Evolutionary conservation across 1,140 invertebrate genomes (phyloP).

Genomic region (Metopolophium dirhodum): DNA sequence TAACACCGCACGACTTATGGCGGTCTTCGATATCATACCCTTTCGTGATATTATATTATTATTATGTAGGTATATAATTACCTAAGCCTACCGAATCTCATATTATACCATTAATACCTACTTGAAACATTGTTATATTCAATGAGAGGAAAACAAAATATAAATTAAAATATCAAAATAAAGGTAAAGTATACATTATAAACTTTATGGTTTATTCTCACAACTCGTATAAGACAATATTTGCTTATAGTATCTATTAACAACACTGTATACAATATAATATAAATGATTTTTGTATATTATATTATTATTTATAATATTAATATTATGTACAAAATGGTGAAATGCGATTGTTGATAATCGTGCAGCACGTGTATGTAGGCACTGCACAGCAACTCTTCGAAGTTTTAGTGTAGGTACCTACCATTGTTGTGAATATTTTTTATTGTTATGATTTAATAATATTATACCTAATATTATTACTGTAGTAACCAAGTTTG

Average conservation of each 20-base stretch:
- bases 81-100: neutral
- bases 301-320: neutral
- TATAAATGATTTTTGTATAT: neutral
- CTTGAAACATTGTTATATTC: neutral
- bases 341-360: too few relatives aligned
- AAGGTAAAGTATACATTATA: neutral
- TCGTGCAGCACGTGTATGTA: neutral
- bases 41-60: neutral
- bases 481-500: neutral
- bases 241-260: neutral
- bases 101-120: neutral
- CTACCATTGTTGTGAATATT: neutral
- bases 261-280: neutral
- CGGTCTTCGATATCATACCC: neutral
- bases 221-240: neutral
- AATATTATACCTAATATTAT: constrained; percentile 1
- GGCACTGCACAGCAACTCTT: neutral
- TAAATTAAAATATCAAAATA: neutral
- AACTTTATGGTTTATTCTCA: neutral
- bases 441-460: neutral
- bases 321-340: neutral
- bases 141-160: neutral
- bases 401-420: neutral
- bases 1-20: neutral
- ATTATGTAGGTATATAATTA: neutral